Conservation (phyloP, 2,797 vertebrate species). For the Eleutherodactylus coqui region DNA sequence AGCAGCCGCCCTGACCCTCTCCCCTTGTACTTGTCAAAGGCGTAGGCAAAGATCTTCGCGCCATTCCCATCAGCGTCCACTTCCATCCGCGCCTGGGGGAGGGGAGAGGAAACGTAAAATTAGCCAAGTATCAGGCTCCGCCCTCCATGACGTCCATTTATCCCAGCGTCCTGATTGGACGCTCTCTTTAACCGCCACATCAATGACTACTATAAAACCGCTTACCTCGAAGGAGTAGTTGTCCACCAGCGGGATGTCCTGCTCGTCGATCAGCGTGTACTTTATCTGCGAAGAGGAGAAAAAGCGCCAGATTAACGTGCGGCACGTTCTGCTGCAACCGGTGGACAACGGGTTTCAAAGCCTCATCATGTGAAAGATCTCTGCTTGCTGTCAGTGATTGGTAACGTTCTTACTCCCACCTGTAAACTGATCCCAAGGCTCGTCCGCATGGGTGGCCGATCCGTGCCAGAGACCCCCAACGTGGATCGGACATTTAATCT, state of each 20-base stretch:
- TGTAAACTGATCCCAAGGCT: too few species aligned
- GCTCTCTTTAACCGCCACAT: too few species aligned
- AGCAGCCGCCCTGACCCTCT: constrained; percentile 91
- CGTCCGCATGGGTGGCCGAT: too few species aligned
- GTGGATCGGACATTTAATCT: too few species aligned
- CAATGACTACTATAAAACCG: not conserved
- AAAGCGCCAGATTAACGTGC: not conserved
- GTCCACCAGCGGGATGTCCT: constrained; percentile 98
- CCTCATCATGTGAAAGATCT: not conserved
- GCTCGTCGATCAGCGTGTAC: constrained; percentile 97
- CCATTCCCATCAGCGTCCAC: constrained; percentile 98
- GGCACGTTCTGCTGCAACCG: too few species aligned
- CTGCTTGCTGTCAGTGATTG: not conserved
- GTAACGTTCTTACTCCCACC: too few species aligned
- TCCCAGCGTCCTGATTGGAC: too few species aligned
- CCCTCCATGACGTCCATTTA: too few species aligned
- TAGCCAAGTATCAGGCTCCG: not conserved
- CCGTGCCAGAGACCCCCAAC: too few species aligned
- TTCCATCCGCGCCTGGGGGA: constrained; percentile 93
- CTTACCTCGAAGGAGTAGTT: constrained; percentile 98
- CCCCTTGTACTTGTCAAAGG: constrained; percentile 96
- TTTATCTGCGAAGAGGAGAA: constrained; percentile 84
- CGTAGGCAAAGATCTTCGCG: constrained; percentile 97
- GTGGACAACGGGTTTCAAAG: too few species aligned
- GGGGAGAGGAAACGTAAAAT: not conserved